These are phyloP conservation scores for Melanocharis versteri DNA, from an alignment of 2,113 vertebrate genomes.

Conservation along the genomic window DNA sequence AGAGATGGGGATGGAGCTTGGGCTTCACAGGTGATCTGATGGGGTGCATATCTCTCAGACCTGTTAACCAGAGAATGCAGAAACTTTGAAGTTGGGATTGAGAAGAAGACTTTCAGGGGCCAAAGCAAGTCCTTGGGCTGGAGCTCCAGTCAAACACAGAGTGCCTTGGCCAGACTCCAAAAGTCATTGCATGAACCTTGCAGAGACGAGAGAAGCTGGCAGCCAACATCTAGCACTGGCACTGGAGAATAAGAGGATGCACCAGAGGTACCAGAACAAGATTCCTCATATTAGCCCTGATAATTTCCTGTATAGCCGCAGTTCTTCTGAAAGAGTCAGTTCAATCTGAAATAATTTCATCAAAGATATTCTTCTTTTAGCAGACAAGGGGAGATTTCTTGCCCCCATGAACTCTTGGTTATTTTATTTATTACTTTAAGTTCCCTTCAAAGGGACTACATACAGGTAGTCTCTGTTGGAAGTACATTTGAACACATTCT, in stretches of 20 bases:
- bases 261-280: background rate
- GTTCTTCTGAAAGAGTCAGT: background rate
- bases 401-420: background rate
- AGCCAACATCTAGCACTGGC: background rate
- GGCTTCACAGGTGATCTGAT: accelerated
- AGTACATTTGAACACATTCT: background rate
- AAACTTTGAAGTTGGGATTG: background rate
- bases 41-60: background rate
- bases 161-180: background rate
- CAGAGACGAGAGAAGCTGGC: background rate
- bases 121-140: background rate
- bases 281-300: background rate
- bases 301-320: accelerated
- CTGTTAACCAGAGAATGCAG: background rate
- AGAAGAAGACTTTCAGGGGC: background rate
- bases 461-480: background rate
- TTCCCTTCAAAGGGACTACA: background rate
- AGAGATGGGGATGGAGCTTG: background rate
- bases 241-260: background rate
- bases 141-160: background rate
- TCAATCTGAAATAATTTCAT: background rate
- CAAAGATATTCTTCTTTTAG: background rate
- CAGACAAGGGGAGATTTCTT: background rate
- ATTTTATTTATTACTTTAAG: background rate
- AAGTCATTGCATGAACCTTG: background rate